Percentiles rank a stretch among this genome's conserved stretches.
These are phyloP conservation scores for Mesorhabditis belari DNA, from an alignment of 2,888 invertebrate genomes.

Conservation along the genomic window DNA sequence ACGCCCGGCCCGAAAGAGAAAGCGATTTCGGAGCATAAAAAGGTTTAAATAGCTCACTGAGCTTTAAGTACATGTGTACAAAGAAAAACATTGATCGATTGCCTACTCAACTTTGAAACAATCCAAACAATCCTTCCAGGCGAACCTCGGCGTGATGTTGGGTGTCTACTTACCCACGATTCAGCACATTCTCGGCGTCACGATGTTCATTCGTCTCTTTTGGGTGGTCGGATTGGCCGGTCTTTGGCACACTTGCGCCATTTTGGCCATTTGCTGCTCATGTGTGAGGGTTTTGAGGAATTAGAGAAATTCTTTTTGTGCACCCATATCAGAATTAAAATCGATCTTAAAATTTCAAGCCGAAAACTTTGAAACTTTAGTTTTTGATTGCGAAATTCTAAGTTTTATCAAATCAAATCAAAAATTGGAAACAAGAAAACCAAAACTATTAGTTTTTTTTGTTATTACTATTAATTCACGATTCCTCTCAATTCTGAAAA, in stretches of 20 bases:
- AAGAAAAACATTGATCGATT: not conserved
- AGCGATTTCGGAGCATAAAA: slow-evolving; percentile 44
- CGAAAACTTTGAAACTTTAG: not conserved
- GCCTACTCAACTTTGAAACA: not conserved
- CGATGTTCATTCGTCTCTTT: slow-evolving; percentile 94
- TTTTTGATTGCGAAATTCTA: not conserved
- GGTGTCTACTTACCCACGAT: slow-evolving; percentile 97
- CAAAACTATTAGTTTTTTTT: too few species aligned
- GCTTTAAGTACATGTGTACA: not conserved
- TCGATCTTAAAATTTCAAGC: too few species aligned
- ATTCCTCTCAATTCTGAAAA: too few species aligned
- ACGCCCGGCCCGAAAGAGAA: slow-evolving; percentile 51
- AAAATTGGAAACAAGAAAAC: too few species aligned
- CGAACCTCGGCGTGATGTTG: slow-evolving; percentile 92
- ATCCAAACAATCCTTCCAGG: slow-evolving; percentile 55
- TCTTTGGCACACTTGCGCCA: slow-evolving; percentile 66
- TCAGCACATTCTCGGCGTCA: slow-evolving; percentile 98
- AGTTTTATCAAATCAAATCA: not conserved
- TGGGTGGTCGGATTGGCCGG: slow-evolving; percentile 70
- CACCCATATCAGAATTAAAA: not conserved
- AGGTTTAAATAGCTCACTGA: slow-evolving; percentile 13
- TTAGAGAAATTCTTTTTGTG: not conserved
- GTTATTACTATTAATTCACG: too few species aligned
- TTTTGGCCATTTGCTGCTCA: slow-evolving; percentile 70
- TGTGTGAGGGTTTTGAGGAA: slow-evolving; percentile 51